Evolutionary conservation across 2,888 invertebrate genomes (phyloP), one percentile per base, ranked within the genome.

Genomic region (Dione juno): DNA sequence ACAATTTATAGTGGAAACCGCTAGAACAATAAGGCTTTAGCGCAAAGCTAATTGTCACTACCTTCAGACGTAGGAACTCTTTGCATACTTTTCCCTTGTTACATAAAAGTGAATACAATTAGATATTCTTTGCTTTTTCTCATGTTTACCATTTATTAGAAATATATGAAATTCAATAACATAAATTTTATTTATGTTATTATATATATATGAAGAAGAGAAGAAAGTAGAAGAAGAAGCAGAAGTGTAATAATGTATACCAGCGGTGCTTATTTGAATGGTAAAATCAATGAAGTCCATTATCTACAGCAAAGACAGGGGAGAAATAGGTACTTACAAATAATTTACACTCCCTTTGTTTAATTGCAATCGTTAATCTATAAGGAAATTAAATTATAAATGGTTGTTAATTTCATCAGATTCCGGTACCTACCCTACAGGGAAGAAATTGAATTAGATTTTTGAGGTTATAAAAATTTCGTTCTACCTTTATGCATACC

Each of bases 31-130:
- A 86, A 78, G 81, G 81, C 82, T 80, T 82, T 81, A 80, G 84
- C 82, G 84, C 81, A 79, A 82, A 81, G 81, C 88, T 90, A 90
- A 90, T 90, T 89, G 88, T 83, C 83, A 81, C 82, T 84, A 83
- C 83, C 83, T 85, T 86, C 77, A 78, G 77, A 77, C 50, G 6
- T 67, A 41, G 28, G 28, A 28, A 28, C 58, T 66, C 66, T 68
- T 77, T 81, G 9, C 16, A 19, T 66, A 63, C 67, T 74, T 77
- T 81, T 82, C 82, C 81, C 79, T 82, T 80, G 80, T 87, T 88
- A 85, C 74, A 67, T 69, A 72, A 71, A 76, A 67, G 2, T 28
- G 28, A 28, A 28, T 28, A 28, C 28, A 28, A 28, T 28, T 28
- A 28, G 28, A 5, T 28, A 28, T 28, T 28, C 28, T 28, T 28